A percentile compares a stretch with the other conserved stretches of the same genome.
Conservation (phyloP, 2,797 vertebrate genomes). For the Ceryle rudis region DNA sequence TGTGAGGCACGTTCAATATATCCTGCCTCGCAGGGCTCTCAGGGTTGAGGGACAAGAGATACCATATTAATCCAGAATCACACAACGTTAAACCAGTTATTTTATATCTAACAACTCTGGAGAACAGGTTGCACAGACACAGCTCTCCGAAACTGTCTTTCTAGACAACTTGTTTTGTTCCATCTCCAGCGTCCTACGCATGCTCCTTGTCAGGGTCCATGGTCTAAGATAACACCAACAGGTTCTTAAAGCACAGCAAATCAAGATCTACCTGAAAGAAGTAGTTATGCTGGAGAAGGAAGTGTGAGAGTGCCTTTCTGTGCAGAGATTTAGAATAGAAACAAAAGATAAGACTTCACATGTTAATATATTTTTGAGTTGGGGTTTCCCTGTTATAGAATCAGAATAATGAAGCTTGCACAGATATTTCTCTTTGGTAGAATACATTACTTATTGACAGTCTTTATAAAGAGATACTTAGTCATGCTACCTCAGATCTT, state of each 20-base stretch:
- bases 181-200: rapidly evolving
- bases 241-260: background rate
- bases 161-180: background rate
- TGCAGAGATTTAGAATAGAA: background rate
- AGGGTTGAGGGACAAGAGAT: background rate
- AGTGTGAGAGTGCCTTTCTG: background rate
- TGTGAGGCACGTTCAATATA: background rate
- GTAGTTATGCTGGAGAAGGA: background rate
- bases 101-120: background rate
- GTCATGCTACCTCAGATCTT: background rate
- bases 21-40: background rate
- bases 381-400: background rate
- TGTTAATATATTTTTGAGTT: background rate
- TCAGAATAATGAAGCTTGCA: background rate
- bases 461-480: background rate
- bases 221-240: background rate
- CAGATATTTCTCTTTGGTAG: background rate
- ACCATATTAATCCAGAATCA: background rate
- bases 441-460: background rate
- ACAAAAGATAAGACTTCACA: background rate
- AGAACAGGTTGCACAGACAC: background rate
- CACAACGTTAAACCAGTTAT: background rate
- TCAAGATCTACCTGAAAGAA: background rate
- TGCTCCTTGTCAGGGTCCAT: background rate
- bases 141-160: background rate